Percentiles rank a stretch among this genome's conserved stretches.
These are phyloP conservation scores for Patella caerulea DNA, from an alignment of 2,888 invertebrate genomes.

Conservation along the genomic window DNA sequence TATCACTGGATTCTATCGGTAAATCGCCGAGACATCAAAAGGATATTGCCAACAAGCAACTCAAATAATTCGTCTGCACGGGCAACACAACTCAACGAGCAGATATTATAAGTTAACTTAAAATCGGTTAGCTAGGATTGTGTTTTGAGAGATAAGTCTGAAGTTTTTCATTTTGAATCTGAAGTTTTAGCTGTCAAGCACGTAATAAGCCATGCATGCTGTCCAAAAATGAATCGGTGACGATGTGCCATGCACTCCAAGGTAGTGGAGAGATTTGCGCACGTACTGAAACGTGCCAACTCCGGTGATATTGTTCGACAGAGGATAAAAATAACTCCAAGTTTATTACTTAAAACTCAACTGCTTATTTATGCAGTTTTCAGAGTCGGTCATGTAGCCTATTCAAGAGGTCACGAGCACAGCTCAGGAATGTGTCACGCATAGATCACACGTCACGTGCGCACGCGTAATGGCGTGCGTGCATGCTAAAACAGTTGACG, in stretches of 20 bases:
- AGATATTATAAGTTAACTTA: too few relatives aligned
- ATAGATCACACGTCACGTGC: constrained; percentile 45
- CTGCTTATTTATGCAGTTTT: constrained; percentile 22
- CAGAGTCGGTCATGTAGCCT: constrained; percentile 8
- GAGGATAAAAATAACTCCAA: too few relatives aligned
- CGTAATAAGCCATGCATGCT: not conserved
- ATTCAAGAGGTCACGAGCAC: constrained; percentile 27
- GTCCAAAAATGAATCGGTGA: not conserved
- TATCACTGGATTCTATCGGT: too few relatives aligned
- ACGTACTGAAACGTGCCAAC: constrained; percentile 12
- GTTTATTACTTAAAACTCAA: not conserved
- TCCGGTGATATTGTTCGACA: not conserved
- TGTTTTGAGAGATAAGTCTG: too few relatives aligned
- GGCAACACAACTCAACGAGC: too few relatives aligned
- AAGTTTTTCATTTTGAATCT: constrained; percentile 7
- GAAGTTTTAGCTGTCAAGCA: not conserved
- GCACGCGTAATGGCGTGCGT: constrained; percentile 62
- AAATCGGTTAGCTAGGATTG: too few relatives aligned
- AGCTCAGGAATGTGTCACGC: constrained; percentile 36
- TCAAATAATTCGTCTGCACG: too few relatives aligned
- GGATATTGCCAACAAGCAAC: too few relatives aligned
- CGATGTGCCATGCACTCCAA: constrained; percentile 9
- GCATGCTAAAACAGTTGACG: constrained; percentile 55
- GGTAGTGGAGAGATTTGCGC: constrained; percentile 3
- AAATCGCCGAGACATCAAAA: too few relatives aligned